phyloP scores from a whole-genome alignment of 2,888 invertebrate genomes.

The Cabera pusaria region DNA sequence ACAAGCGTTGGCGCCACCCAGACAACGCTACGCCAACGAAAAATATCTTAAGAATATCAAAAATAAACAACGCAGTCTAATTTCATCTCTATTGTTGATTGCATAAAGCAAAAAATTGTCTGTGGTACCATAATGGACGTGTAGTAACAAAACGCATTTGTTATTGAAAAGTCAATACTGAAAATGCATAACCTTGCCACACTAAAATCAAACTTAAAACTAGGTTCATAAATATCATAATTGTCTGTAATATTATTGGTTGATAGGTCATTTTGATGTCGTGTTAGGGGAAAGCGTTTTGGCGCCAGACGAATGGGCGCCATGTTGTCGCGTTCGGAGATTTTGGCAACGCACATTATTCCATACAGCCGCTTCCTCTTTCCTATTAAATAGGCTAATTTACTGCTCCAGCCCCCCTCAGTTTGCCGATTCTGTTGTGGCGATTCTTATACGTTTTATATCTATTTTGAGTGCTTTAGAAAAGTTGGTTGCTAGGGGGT shows the following conservation, averaged over 20 bases:
- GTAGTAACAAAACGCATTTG: slow-evolving; percentile 35
- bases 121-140: too few relatives aligned
- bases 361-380: slow-evolving; percentile 63
- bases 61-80: slow-evolving; percentile 13
- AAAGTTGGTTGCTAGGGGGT: neutral
- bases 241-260: neutral
- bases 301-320: slow-evolving; percentile 69
- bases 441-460: slow-evolving; percentile 35
- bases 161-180: slow-evolving; percentile 49
- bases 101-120: too few relatives aligned
- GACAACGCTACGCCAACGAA: slow-evolving; percentile 47
- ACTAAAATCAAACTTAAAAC: slow-evolving; percentile 19
- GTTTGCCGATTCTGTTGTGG: slow-evolving; percentile 37
- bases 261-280: slow-evolving; percentile 41
- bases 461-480: slow-evolving; percentile 31
- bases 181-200: slow-evolving; percentile 29
- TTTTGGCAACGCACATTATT: slow-evolving; percentile 53
- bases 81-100: slow-evolving; percentile 22
- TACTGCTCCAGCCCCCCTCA: slow-evolving; percentile 60
- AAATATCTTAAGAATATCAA: slow-evolving; percentile 33
- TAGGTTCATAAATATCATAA: neutral
- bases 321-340: slow-evolving; percentile 56
- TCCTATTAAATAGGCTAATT: slow-evolving; percentile 66
- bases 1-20: slow-evolving; percentile 46
- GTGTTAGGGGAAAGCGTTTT: slow-evolving; percentile 43